Conservation (phyloP, 2,113 vertebrate genomes). For the Crotalus horridus region DNA sequence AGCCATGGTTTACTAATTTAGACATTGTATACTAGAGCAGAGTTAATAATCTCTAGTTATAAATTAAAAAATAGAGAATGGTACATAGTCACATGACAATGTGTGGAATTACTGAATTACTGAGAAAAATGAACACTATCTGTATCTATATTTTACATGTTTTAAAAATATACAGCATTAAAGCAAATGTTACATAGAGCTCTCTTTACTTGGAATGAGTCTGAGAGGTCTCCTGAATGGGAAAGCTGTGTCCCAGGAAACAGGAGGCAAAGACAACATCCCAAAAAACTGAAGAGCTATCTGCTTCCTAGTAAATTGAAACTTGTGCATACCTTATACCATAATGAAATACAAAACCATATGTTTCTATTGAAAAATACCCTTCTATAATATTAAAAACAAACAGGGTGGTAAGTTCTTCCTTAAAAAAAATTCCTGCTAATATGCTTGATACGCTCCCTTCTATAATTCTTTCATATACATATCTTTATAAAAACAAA, state of each 20-base stretch:
- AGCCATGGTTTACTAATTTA: background rate
- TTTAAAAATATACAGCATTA: background rate
- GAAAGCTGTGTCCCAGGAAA: background rate
- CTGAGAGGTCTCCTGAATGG: background rate
- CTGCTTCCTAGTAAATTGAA: background rate
- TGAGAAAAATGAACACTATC: background rate
- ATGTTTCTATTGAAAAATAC: slow-evolving; percentile 1
- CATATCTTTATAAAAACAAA: background rate
- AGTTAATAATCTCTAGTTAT: background rate
- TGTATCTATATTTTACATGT: background rate
- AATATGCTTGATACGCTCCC: background rate
- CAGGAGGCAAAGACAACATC: background rate
- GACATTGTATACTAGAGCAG: background rate
- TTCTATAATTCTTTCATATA: background rate
- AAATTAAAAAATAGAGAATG: background rate
- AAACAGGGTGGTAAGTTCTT: background rate
- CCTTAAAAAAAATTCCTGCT: background rate
- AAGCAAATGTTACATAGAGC: background rate
- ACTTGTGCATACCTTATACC: background rate
- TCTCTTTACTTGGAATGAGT: background rate
- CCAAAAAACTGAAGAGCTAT: background rate
- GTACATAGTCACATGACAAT: background rate
- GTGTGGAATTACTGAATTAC: background rate
- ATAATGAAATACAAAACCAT: background rate
- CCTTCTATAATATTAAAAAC: slow-evolving; percentile 5